phyloP scores from a whole-genome alignment of 2,113 vertebrate genomes.

The Corythoichthys intestinalis region DNA sequence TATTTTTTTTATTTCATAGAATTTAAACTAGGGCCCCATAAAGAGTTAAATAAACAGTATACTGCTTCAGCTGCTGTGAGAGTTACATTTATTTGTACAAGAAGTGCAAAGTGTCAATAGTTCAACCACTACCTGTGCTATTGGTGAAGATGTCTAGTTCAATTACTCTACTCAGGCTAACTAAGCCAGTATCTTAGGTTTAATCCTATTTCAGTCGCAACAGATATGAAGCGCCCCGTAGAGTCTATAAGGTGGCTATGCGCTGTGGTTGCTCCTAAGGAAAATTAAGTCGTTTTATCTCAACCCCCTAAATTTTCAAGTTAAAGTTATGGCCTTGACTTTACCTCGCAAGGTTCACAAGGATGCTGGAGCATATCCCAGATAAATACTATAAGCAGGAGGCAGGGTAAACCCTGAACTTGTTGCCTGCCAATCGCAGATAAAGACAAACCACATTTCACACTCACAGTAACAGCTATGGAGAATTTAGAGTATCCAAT shows the following conservation, averaged over 20 bases:
- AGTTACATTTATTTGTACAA: neutral
- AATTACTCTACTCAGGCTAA: slow-evolving; percentile 7
- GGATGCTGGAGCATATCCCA: too few relatives aligned
- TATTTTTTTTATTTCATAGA: too few relatives aligned
- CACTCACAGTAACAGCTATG: too few relatives aligned
- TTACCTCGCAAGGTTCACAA: too few relatives aligned
- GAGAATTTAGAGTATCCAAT: too few relatives aligned
- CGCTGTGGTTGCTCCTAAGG: too few relatives aligned
- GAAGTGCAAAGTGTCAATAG: neutral
- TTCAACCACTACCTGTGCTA: neutral
- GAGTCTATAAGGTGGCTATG: neutral
- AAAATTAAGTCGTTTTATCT: neutral
- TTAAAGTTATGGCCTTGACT: too few relatives aligned
- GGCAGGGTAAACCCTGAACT: too few relatives aligned
- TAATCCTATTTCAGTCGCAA: slow-evolving; percentile 54
- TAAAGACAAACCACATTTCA: too few relatives aligned
- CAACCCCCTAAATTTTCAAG: neutral
- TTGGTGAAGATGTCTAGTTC: slow-evolving; percentile 24
- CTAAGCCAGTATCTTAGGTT: slow-evolving; percentile 50
- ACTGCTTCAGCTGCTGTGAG: neutral
- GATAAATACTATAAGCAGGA: too few relatives aligned
- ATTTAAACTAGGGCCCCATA: too few relatives aligned
- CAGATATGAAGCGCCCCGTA: neutral
- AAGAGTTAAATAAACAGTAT: neutral
- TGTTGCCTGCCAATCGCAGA: too few relatives aligned